Base-by-base conservation (phyloP, 2,113 vertebrate genomes). In the Triplophysa dalaica region DNA sequence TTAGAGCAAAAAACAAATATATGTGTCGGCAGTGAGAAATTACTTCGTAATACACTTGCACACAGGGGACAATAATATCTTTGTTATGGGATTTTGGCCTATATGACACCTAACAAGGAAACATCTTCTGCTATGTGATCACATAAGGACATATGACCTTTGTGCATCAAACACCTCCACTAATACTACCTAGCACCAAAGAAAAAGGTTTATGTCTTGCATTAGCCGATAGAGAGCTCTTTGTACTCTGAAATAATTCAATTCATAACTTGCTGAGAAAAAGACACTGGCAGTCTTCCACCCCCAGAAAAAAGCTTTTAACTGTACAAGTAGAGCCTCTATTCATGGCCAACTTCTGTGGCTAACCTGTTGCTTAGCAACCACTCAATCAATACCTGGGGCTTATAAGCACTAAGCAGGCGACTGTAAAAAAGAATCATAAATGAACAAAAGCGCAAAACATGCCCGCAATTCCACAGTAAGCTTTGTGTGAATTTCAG, bases 301-400 rank as follows among this genome's bases (percentile, higher is more conserved):
- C 74, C 80, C 80, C 82, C 69, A 84, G 82, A 80, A 64, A 38
- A 21, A 78, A 84, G 72, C 87, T 87, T 88, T 84, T 82, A 87
- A 84, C 84, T 86, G 82, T 84, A 84, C 86, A 80, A 63, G 65
- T 75, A 84, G 86, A 90, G 88, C 88, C 81, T 87, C 86, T 83
- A 73, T 87, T 89, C 89, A 89, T 86, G 83, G 84, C 86, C 85
- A 79, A 85, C 88, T 89, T 91, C 88, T 88, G 87, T 87, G 88
- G 88, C 85, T 87, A 86, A 89, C 90, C 86, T 93, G 93, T 94
- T 94, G 91, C 93, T 89, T 88, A 91, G 92, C 92, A 94, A 94
- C 92, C 86, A 82, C 89, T 92, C 92, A 90, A 93, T 93, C 92
- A 93, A 93, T 93, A 93, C 91, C 88, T 91, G 87, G 85, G 87